A percentile compares a stretch with the other conserved stretches of the same genome.
These are phyloP conservation scores for Ptychodera flava DNA, from an alignment of 35 echinoderm and acorn worm genomes.

Conservation along the genomic window DNA sequence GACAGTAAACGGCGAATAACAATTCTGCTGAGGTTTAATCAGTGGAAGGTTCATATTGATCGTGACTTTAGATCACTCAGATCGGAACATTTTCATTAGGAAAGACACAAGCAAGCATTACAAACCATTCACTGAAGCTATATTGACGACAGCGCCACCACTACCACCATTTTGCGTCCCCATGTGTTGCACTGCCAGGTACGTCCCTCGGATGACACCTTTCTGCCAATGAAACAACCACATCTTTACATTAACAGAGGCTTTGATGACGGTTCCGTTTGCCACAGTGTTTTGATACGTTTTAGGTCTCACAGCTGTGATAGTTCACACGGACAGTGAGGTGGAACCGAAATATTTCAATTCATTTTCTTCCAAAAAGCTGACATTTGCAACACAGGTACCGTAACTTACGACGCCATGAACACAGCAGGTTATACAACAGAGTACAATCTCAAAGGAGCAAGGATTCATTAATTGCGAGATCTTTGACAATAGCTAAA, in stretches of 20 bases:
- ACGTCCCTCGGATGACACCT: constrained; percentile 70
- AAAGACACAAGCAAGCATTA: neutral
- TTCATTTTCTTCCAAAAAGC: neutral
- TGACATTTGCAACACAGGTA: too few relatives aligned
- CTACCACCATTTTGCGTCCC: constrained; percentile 54
- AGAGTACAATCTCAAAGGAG: too few relatives aligned
- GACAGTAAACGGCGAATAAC: neutral
- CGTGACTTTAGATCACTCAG: too few relatives aligned
- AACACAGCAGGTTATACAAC: too few relatives aligned
- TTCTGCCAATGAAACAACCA: constrained; percentile 29
- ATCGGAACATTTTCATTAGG: neutral
- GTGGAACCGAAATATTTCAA: neutral
- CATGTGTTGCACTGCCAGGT: constrained; percentile 66
- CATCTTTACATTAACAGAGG: neutral
- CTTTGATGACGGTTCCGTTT: too few relatives aligned
- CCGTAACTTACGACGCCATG: too few relatives aligned
- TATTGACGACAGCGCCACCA: constrained; percentile 78
- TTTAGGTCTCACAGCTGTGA: neutral
- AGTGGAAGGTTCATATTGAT: neutral
- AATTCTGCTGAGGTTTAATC: neutral
- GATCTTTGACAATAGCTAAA: too few relatives aligned
- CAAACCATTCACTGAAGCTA: constrained; percentile 78
- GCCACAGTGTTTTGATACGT: too few relatives aligned
- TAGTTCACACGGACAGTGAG: neutral
- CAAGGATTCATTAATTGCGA: too few relatives aligned